Conservation (phyloP, 1,140 invertebrate genomes). For the Onthophagus taurus region DNA sequence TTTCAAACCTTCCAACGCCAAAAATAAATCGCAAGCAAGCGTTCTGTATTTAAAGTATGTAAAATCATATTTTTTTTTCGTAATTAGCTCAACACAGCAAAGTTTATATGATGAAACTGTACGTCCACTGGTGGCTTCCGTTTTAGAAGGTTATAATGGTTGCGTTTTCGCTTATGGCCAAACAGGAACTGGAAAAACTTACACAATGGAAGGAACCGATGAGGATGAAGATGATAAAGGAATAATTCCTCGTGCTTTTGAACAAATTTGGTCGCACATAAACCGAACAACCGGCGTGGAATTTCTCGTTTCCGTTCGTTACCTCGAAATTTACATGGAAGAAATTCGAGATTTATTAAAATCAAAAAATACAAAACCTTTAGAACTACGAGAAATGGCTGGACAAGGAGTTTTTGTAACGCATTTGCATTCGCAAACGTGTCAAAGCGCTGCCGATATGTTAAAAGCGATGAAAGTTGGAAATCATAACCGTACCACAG, state of each 20-base stretch:
- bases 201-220: conserved; percentile 83
- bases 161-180: conserved; percentile 97
- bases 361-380: conserved; percentile 61
- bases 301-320: conserved; percentile 85
- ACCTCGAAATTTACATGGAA: conserved; percentile 93
- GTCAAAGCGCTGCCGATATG: conserved; percentile 86
- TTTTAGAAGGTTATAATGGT: conserved; percentile 91
- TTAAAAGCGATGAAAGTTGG: conserved; percentile 81
- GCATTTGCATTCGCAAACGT: conserved; percentile 81
- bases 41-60: too few relatives aligned
- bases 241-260: conserved; percentile 90
- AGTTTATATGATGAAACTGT: conserved; percentile 94
- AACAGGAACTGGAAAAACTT: conserved; percentile 51
- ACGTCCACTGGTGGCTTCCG: conserved; percentile 87
- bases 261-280: conserved; percentile 93
- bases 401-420: conserved; percentile 86
- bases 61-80: too few relatives aligned
- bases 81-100: conserved; percentile 68
- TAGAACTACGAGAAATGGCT: conserved; percentile 61
- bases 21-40: too few relatives aligned
- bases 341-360: conserved; percentile 85
- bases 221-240: conserved; percentile 53
- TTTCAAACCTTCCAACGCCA: too few relatives aligned
- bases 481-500: conserved; percentile 81
- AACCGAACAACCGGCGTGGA: conserved; percentile 74